Evolutionary conservation across 2,797 vertebrate species (phyloP).

Genomic region (Melanotaenia parkinsoni): DNA sequence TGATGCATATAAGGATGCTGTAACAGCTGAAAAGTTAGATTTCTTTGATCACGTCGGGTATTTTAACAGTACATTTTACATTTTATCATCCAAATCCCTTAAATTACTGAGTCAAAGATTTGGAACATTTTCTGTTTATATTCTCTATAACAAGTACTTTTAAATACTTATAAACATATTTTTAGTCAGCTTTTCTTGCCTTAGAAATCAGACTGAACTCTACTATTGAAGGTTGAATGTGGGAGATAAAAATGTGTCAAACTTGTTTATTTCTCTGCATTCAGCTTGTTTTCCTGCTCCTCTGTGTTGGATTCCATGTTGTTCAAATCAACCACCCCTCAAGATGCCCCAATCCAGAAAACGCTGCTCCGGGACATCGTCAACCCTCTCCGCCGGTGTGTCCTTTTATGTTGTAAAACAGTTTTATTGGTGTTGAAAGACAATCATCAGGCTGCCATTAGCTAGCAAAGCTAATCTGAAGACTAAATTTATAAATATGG

Average conservation of each 20-base stretch:
- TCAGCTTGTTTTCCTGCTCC: conserved; percentile 91
- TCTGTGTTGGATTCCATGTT: conserved; percentile 90
- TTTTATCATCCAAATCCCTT: background rate
- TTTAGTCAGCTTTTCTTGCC: background rate
- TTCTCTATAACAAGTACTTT: background rate
- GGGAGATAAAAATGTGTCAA: too few species aligned
- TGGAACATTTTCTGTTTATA: background rate
- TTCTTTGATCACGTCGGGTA: too few species aligned
- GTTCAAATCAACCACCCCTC: conserved; percentile 80
- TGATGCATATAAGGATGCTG: too few species aligned
- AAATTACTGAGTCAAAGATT: too few species aligned
- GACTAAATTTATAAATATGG: too few species aligned
- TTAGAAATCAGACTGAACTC: background rate
- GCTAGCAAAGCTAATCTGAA: too few species aligned
- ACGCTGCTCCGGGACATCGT: conserved; percentile 89
- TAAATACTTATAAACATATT: background rate
- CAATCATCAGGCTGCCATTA: background rate
- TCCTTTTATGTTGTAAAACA: background rate
- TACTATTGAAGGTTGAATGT: too few species aligned
- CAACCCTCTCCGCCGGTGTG: conserved; percentile 89
- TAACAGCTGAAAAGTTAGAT: too few species aligned
- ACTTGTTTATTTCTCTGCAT: conserved; percentile 2
- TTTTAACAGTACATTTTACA: too few species aligned
- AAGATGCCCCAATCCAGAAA: conserved; percentile 82
- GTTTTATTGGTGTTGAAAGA: background rate